Percentiles rank a stretch among this genome's conserved stretches.
Evolutionary conservation across 2,797 vertebrate genomes (phyloP).

Genomic region (Ataeniobius toweri): DNA sequence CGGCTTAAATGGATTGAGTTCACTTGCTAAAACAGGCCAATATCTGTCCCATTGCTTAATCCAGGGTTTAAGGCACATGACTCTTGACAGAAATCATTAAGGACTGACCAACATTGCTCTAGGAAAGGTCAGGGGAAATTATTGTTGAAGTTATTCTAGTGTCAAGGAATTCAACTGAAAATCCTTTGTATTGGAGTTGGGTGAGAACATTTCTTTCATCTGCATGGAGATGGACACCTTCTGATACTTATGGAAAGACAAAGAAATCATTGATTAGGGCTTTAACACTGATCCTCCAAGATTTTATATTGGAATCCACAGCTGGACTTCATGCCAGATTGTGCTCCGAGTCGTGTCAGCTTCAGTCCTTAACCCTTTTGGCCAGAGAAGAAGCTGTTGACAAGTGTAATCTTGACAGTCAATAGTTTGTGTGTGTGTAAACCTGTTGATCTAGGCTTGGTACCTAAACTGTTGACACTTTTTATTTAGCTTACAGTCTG

Average conservation of each 20-base stretch:
- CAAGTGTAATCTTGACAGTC: slow-evolving; percentile 58
- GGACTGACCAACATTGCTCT: rapidly evolving
- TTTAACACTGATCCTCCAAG: slow-evolving; percentile 32
- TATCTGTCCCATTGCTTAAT: slow-evolving; percentile 28
- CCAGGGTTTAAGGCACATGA: slow-evolving; percentile 11
- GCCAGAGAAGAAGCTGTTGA: slow-evolving; percentile 48
- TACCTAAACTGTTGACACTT: slow-evolving; percentile 29
- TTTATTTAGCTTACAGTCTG: slow-evolving; percentile 11
- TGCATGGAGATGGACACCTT: slow-evolving; percentile 31
- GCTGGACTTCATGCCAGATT: slow-evolving; percentile 26
- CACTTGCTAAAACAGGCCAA: slow-evolving; percentile 29
- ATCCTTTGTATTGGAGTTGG: background rate
- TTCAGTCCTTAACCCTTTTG: slow-evolving; percentile 44
- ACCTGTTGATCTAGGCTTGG: slow-evolving; percentile 47
- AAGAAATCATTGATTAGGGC: slow-evolving; percentile 21
- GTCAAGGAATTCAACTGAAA: background rate
- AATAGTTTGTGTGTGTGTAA: slow-evolving; percentile 44
- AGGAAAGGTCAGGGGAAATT: background rate
- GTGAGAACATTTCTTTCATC: slow-evolving; percentile 2
- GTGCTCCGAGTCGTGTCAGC: slow-evolving; percentile 51
- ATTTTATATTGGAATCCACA: slow-evolving; percentile 39
- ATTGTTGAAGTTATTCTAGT: background rate
- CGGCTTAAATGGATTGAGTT: slow-evolving; percentile 55
- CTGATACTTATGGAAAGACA: slow-evolving; percentile 16
- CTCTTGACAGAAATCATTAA: slow-evolving; percentile 6